Evolutionary conservation across 2,113 vertebrate genomes (phyloP), one percentile per base, ranked within the genome.

Genomic region (Tauraco erythrolophus): DNA sequence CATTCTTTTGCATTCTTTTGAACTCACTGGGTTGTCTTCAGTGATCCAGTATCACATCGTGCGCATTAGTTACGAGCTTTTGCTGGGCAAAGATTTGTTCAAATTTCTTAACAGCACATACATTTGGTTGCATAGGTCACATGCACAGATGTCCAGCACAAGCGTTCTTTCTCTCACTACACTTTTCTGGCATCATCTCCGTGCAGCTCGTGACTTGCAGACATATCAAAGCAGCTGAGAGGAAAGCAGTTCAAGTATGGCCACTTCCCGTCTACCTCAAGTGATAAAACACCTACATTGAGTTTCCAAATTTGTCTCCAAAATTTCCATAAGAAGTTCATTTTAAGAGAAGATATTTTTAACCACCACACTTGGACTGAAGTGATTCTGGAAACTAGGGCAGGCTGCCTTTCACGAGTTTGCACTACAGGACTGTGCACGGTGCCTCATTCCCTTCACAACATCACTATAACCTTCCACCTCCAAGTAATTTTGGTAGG

Each of bases 291-390:
- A 2, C 18, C 37, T 48, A 85, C 35, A n/a, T 5, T 3, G 37
- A 43, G 33, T 56, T 87, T 89, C 81, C 56, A 89, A 45, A 86
- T 87, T 69, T 45, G 21, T 19, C 60, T 85, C 54, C 70, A 82
- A 64, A 88, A 48, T 64, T 80, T 80, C 70, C 75, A 77, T 24
- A 82, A 58, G 48, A 30, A 77, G 54, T 58, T 76, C 2, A 14
- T 77, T 88, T 86, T 74, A 74, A 54, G 37, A 78, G 37, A 41
- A 37, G 51, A 19, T 43, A 89, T 79, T 93, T 93, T 90, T 69
- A 93, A 70, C 74, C 17, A 35, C 39, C 46, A 56, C 35, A 12
- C 66, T 85, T 82, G 71, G 77, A 75, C 43, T 37, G 54, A 50
- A 78, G 28, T 10, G 65, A 56, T 60, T 86, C 56, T 35, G 28